Percentiles rank a stretch among this genome's conserved stretches.
Evolutionary conservation across 2,113 vertebrate species (phyloP).

Genomic region (Hypanus sabinus): DNA sequence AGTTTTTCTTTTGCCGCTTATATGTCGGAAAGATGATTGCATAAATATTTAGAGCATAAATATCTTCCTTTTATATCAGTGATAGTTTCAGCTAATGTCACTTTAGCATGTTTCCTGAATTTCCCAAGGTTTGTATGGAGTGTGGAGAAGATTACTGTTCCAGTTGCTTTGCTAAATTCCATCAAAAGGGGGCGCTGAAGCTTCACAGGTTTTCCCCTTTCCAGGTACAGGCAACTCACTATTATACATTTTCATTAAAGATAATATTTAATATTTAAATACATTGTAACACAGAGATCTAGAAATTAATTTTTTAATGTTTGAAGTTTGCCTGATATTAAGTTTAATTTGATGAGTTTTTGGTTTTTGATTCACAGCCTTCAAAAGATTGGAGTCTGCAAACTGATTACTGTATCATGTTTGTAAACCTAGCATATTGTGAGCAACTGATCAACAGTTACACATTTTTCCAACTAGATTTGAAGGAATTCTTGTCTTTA

Average conservation of each 20-base stretch:
- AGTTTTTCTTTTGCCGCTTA: background rate
- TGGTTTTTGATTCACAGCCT: background rate
- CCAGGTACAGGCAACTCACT: slow-evolving; percentile 54
- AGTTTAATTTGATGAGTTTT: background rate
- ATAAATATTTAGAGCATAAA: background rate
- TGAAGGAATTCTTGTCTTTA: background rate
- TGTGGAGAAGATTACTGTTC: slow-evolving; percentile 74
- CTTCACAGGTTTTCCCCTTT: slow-evolving; percentile 67
- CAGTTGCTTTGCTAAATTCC: slow-evolving; percentile 68
- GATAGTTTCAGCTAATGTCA: background rate
- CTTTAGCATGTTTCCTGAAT: slow-evolving; percentile 34
- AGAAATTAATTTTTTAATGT: background rate
- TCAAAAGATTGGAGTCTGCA: background rate
- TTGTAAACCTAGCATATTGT: background rate
- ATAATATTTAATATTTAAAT: background rate
- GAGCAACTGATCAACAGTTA: background rate
- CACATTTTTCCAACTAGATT: background rate
- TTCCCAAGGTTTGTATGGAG: slow-evolving; percentile 65
- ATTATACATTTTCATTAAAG: background rate
- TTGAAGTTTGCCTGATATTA: background rate
- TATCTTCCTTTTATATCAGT: background rate
- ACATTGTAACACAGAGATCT: background rate
- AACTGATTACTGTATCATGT: background rate
- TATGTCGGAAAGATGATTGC: background rate
- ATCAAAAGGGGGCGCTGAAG: slow-evolving; percentile 82